A percentile compares a stretch with the other conserved stretches of the same genome.
phyloP scores from a whole-genome alignment of 1,140 invertebrate species.

The Schlechtendalia chinensis region DNA sequence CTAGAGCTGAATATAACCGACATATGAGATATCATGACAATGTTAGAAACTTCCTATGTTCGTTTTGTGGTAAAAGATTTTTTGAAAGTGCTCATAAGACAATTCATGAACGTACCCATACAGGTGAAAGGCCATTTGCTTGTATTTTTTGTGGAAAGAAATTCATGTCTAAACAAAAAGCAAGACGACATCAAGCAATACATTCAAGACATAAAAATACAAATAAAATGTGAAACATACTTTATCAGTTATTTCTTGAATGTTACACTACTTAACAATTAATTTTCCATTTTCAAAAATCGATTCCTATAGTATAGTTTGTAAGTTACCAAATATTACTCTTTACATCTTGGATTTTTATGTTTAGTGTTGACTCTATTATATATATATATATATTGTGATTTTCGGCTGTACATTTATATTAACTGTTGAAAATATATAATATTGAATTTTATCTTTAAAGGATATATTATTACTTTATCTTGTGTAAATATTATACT shows the following conservation, averaged over 20 bases:
- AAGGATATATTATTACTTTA: no score
- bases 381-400: no score
- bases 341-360: background rate
- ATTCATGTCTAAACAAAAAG: conserved; percentile 48
- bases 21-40: conserved; percentile 45
- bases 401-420: background rate
- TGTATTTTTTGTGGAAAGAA: conserved; percentile 47
- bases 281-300: background rate
- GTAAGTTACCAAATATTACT: conserved; percentile 16
- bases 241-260: background rate
- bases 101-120: conserved; percentile 41
- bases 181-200: conserved; percentile 38
- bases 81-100: conserved; percentile 47
- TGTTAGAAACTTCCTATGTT: conserved; percentile 43
- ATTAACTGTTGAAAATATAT: background rate
- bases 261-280: no score
- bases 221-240: background rate
- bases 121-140: conserved; percentile 42
- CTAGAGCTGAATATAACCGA: conserved; percentile 44
- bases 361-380: background rate
- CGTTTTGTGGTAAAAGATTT: conserved; percentile 44
- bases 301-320: conserved; percentile 15
- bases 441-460: background rate
- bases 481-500: no score
- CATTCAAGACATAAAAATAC: conserved; percentile 18